Evolutionary conservation across 2,888 invertebrate genomes (phyloP).

Genomic region (Lomographa bimaculata): DNA sequence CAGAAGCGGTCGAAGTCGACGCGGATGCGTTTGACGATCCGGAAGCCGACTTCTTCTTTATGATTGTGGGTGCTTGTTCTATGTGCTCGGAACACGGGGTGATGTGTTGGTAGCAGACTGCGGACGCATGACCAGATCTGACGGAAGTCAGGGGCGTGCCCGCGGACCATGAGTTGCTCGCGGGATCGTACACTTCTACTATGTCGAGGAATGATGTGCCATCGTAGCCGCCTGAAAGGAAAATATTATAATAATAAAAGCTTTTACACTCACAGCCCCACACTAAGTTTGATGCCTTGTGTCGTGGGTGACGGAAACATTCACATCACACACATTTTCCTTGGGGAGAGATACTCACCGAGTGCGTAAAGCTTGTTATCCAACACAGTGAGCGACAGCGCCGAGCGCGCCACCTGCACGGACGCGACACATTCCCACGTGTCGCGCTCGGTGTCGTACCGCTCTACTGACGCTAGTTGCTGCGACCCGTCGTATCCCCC

Average conservation of each 20-base stretch:
- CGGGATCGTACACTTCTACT: slow-evolving; percentile 95
- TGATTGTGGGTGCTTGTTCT: slow-evolving; percentile 41
- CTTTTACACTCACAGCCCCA: no score
- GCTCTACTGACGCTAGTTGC: slow-evolving; percentile 93
- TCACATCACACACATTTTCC: no score
- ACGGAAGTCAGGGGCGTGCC: slow-evolving; percentile 92
- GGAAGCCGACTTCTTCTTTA: slow-evolving; percentile 40
- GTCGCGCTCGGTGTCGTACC: slow-evolving; percentile 92
- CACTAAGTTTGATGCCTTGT: no score
- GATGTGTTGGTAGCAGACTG: slow-evolving; percentile 92
- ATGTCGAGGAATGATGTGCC: slow-evolving; percentile 92
- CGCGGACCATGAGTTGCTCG: slow-evolving; percentile 88
- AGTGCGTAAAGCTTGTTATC: slow-evolving; percentile 95
- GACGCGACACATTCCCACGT: slow-evolving; percentile 90
- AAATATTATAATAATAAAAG: no score
- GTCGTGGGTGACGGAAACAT: no score
- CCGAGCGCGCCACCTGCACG: slow-evolving; percentile 92
- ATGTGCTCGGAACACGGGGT: slow-evolving; percentile 59
- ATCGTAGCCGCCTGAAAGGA: slow-evolving; percentile 92
- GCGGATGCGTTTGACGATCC: slow-evolving; percentile 28
- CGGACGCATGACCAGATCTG: slow-evolving; percentile 95
- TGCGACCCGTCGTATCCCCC: slow-evolving; percentile 96
- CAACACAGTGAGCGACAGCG: slow-evolving; percentile 93
- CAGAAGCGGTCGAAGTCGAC: slow-evolving; percentile 25
- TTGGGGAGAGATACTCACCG: slow-evolving; percentile 82